phyloP scores from a whole-genome alignment of 1,140 invertebrate genomes.

The Drosophila equinoxialis region DNA sequence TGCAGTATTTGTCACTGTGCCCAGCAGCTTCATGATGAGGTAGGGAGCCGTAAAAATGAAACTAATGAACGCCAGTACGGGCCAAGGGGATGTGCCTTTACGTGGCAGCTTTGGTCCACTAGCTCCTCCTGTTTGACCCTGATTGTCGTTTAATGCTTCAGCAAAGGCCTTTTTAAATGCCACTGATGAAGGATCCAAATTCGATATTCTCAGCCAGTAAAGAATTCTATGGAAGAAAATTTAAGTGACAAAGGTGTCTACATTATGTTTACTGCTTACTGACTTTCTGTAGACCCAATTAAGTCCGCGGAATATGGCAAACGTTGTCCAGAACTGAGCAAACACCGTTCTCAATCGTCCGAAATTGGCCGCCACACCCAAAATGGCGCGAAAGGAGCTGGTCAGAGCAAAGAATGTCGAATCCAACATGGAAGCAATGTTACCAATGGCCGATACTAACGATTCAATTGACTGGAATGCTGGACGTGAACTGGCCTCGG shows the following conservation, averaged over 20 bases:
- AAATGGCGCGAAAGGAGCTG: conserved; percentile 96
- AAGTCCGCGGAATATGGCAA: conserved; percentile 91
- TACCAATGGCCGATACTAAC: conserved; percentile 94
- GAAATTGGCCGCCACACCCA: conserved; percentile 98
- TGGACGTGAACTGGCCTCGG: conserved; percentile 94
- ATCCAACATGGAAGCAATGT: conserved; percentile 97
- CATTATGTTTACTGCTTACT: conserved; percentile 19
- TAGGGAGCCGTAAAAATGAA: conserved; percentile 95
- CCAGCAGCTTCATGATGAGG: conserved; percentile 93
- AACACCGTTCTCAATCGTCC: conserved; percentile 91
- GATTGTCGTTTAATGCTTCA: conserved; percentile 82
- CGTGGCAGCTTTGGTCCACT: conserved; percentile 44
- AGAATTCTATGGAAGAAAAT: conserved; percentile 51
- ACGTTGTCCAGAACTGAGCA: conserved; percentile 91
- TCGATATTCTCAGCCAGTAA: conserved; percentile 74
- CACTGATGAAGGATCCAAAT: conserved; percentile 77
- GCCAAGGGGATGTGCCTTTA: conserved; percentile 85
- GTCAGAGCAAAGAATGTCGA: conserved; percentile 97
- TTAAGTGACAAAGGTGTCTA: background rate
- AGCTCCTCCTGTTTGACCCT: conserved; percentile 44
- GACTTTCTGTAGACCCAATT: conserved; percentile 91
- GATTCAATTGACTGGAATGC: conserved; percentile 98
- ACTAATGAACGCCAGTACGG: conserved; percentile 91
- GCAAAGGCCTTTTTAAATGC: conserved; percentile 86
- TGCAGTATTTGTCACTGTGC: conserved; percentile 84